Base-by-base conservation (phyloP, 2,888 invertebrate genomes). In the Meteorus cinctellus region DNA sequence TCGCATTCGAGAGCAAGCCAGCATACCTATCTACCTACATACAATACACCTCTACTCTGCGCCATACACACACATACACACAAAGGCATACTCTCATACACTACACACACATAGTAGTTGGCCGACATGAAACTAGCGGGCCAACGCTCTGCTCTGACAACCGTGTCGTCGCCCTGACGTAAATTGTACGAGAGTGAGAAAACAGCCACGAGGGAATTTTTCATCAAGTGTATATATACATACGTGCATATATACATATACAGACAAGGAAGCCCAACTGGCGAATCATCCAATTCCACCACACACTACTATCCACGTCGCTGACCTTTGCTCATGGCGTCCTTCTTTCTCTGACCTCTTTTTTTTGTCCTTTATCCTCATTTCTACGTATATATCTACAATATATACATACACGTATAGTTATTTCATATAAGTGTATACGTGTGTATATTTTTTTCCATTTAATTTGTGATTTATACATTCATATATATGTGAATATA, bases 111-210 rank as follows among this genome's bases (percentile, higher is more conserved):
- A 34, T 74, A 78, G 75, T 77, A 80, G 81, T 81, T 78, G 80
- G 84, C 80, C 84, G 84, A 85, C 83, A 85, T 84, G 86, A 85
- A 31, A 80, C 81, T 83, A 82, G 84, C 83, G 85, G 85, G 85
- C 81, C 82, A 84, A 84, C 85, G 84, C 83, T 84, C 81, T 74
- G 51, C 79, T 78, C 82, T 85, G 84, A 86, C 84, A 86, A 85
- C 80, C 84, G 82, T 81, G 81, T 82, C 76, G 82, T 72, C 76
- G 82, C 71, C 77, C 71, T 79, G 78, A 79, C 75, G 79, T 78
- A 81, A 80, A 55, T 55, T 55, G 55, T 55, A 75, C 55, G 45
- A 51, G 29, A 55, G 36, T 5, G 24, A 48, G 16, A 63, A 16
- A 36, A 36, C 19, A 36, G 34, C 60, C 70, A 62, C 34, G 70